Percentiles rank a stretch among this genome's conserved stretches.
phyloP scores from a whole-genome alignment of 2,888 invertebrate species.

The Volucella bombylans region DNA sequence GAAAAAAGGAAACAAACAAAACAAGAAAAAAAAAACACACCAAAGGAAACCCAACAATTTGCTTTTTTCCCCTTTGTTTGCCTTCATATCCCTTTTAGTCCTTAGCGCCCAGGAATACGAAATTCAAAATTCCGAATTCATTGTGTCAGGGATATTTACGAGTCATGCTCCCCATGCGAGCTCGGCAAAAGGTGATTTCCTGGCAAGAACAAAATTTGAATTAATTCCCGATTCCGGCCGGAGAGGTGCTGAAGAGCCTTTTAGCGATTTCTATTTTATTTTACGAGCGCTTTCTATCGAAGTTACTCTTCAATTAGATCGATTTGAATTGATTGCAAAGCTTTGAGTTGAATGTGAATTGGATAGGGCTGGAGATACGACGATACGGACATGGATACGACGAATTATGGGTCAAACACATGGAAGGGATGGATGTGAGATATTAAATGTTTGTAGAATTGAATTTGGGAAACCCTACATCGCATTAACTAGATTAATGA shows the following conservation, averaged over 20 bases:
- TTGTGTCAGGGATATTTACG: slow-evolving; percentile 48
- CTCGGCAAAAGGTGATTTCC: slow-evolving; percentile 42
- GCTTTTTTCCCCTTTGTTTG: slow-evolving; percentile 39
- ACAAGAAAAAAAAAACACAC: slow-evolving; percentile 17
- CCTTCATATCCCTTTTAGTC: slow-evolving; percentile 4
- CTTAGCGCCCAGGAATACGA: not conserved
- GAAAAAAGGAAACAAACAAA: slow-evolving; percentile 13
- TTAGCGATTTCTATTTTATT: slow-evolving; percentile 56
- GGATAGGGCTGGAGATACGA: not conserved
- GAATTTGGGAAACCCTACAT: slow-evolving; percentile 54
- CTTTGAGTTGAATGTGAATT: slow-evolving; percentile 31
- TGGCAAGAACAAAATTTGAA: slow-evolving; percentile 57
- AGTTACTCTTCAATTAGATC: slow-evolving; percentile 64
- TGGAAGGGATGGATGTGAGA: slow-evolving; percentile 39
- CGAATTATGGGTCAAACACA: too few relatives aligned
- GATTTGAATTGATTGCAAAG: slow-evolving; percentile 61
- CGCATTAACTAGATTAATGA: slow-evolving; percentile 68
- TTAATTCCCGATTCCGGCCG: slow-evolving; percentile 57
- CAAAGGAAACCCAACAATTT: slow-evolving; percentile 58
- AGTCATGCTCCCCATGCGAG: slow-evolving; percentile 30
- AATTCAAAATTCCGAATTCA: slow-evolving; percentile 5
- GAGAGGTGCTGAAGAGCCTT: slow-evolving; percentile 63
- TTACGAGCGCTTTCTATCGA: slow-evolving; percentile 49
- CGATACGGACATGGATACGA: not conserved
- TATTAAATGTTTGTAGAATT: slow-evolving; percentile 46